Conservation (phyloP, 2,113 vertebrate genomes). For the Leucoraja erinaceus region DNA sequence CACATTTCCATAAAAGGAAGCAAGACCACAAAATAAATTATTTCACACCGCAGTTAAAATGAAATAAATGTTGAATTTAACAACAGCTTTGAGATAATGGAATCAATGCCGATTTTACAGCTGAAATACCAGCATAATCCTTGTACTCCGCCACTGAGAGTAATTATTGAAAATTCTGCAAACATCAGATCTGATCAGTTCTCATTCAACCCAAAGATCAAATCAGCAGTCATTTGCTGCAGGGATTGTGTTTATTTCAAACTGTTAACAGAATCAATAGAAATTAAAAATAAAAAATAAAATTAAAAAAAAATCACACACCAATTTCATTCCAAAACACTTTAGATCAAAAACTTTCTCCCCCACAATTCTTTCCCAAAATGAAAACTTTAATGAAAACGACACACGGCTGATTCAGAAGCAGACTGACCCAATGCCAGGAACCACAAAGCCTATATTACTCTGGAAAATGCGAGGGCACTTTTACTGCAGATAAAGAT, state of each 20-base stretch:
- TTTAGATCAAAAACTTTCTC: not conserved
- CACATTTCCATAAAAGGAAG: not conserved
- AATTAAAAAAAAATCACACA: not conserved
- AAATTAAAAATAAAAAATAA: too few relatives aligned
- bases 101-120: not conserved
- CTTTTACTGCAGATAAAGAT: not conserved
- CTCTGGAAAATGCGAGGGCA: not conserved
- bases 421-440: not conserved
- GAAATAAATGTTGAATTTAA: not conserved
- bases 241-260: conserved; percentile 18
- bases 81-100: not conserved
- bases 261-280: not conserved
- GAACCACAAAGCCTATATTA: not conserved
- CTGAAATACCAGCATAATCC: not conserved
- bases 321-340: not conserved
- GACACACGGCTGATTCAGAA: not conserved
- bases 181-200: not conserved
- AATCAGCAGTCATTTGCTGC: not conserved
- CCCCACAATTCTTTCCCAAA: not conserved
- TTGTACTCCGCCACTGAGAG: not conserved
- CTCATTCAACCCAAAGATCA: not conserved
- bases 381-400: not conserved
- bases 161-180: not conserved
- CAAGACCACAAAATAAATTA: not conserved
- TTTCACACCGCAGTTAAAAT: not conserved